Percentiles rank a stretch among this genome's conserved stretches.
These are phyloP conservation scores for Diorhabda sublineata DNA, from an alignment of 1,140 invertebrate genomes.

Conservation along the genomic window DNA sequence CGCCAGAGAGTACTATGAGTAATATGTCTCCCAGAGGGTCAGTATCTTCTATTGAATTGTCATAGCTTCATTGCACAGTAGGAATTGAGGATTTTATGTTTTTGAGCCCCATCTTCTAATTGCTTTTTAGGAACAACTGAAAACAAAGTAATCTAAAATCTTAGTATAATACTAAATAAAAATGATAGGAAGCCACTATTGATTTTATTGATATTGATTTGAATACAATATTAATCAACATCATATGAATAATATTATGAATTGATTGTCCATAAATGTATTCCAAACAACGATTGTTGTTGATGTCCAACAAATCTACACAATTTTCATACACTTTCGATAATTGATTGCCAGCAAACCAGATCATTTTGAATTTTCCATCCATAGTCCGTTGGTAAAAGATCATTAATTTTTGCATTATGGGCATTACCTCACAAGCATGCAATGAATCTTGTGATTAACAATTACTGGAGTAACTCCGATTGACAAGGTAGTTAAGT, in stretches of 20 bases:
- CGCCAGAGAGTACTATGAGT: conserved; percentile 69
- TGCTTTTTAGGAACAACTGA: not conserved
- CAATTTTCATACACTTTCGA: conserved; percentile 36
- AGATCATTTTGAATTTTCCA: conserved; percentile 38
- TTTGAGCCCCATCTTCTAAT: not conserved
- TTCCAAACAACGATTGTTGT: too few species aligned
- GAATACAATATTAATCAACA: too few species aligned
- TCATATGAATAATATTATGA: too few species aligned
- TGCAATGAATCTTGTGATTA: conserved; percentile 22
- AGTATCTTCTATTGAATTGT: conserved; percentile 12
- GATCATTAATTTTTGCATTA: conserved; percentile 12
- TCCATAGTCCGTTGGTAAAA: conserved; percentile 27
- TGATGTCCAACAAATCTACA: too few species aligned
- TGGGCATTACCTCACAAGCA: conserved; percentile 8
- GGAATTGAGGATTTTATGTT: too few species aligned
- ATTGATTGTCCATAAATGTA: too few species aligned
- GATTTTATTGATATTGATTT: too few species aligned
- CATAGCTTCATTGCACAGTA: too few species aligned
- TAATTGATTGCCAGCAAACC: conserved; percentile 39
- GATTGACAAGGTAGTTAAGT: not conserved
- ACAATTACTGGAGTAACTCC: not conserved
- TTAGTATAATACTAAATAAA: too few species aligned
- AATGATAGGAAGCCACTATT: too few species aligned
- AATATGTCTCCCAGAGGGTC: conserved; percentile 59
- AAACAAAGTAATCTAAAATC: too few species aligned